phyloP scores from a whole-genome alignment of 2,113 vertebrate species.

The Onychostruthus taczanowskii region DNA sequence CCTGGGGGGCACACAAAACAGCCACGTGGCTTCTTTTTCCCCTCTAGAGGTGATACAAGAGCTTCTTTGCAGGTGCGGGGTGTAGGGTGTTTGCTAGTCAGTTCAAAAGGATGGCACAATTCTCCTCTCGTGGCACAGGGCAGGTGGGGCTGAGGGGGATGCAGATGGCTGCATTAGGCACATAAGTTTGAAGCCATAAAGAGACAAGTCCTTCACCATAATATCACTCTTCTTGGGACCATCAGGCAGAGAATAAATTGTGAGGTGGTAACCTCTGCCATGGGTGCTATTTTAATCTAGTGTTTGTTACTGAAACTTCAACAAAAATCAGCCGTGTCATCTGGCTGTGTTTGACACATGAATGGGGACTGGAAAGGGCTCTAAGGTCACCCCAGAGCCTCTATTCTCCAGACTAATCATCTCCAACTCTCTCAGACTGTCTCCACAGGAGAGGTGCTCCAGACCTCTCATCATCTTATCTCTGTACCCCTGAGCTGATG shows the following conservation, averaged over 20 bases:
- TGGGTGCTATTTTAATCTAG: not conserved
- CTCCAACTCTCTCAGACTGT: not conserved
- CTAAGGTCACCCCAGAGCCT: not conserved
- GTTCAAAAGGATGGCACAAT: accelerated
- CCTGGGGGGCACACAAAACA: constrained; percentile 66
- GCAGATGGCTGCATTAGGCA: not conserved
- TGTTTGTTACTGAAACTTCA: not conserved
- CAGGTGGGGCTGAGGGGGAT: not conserved
- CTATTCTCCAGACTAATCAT: not conserved
- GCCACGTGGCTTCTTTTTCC: accelerated
- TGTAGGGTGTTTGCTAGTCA: accelerated
- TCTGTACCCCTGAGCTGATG: not conserved
- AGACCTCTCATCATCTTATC: not conserved
- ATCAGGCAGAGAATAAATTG: not conserved
- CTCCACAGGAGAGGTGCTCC: not conserved
- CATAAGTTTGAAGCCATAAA: not conserved
- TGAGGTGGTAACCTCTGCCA: not conserved
- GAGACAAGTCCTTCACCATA: not conserved
- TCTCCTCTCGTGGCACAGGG: accelerated
- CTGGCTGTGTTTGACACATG: not conserved
- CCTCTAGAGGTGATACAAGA: accelerated
- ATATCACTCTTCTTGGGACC: not conserved
- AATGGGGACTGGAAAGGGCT: not conserved
- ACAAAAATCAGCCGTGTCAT: not conserved
- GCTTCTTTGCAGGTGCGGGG: not conserved